Conservation (phyloP, 1,140 invertebrate species). For the Drosophila ogumai region DNA sequence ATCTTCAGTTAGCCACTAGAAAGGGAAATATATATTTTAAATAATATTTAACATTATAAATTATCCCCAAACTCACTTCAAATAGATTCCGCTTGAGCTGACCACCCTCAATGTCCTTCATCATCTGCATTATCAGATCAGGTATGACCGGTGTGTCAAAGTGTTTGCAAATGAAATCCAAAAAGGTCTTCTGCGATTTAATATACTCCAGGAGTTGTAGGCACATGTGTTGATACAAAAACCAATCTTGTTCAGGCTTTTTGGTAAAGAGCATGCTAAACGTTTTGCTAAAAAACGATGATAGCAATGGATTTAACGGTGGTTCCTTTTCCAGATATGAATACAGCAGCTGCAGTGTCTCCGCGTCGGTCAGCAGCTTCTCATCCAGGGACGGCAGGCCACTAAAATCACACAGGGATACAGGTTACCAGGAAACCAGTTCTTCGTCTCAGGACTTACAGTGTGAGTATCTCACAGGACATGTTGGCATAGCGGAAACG, state of each 20-base stretch:
- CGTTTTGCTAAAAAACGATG: conserved; percentile 98
- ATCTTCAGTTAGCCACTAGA: conserved; percentile 96
- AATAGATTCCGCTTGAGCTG: conserved; percentile 93
- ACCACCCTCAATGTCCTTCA: conserved; percentile 93
- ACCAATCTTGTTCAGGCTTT: conserved; percentile 92
- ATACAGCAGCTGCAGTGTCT: conserved; percentile 93
- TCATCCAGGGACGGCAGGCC: conserved; percentile 95
- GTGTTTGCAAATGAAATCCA: conserved; percentile 94
- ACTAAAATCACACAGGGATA: conserved; percentile 63
- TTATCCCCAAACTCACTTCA: conserved; percentile 87
- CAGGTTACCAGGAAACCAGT: background rate
- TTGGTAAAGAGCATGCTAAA: conserved; percentile 93
- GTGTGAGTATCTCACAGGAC: conserved; percentile 96
- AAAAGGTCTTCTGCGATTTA: conserved; percentile 93
- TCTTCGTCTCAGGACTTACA: conserved; percentile 50
- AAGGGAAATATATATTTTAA: conserved; percentile 44
- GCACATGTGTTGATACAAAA: conserved; percentile 95
- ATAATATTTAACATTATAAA: background rate
- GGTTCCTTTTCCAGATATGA: conserved; percentile 94
- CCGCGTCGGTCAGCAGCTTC: conserved; percentile 91
- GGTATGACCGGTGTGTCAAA: conserved; percentile 97
- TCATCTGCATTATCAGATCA: conserved; percentile 95
- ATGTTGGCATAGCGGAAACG: conserved; percentile 96
- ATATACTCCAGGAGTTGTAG: conserved; percentile 96
- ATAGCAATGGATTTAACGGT: conserved; percentile 96